Evolutionary conservation across 2,888 invertebrate genomes (phyloP), one percentile per base, ranked within the genome.

Genomic region (Diarsia mendica): DNA sequence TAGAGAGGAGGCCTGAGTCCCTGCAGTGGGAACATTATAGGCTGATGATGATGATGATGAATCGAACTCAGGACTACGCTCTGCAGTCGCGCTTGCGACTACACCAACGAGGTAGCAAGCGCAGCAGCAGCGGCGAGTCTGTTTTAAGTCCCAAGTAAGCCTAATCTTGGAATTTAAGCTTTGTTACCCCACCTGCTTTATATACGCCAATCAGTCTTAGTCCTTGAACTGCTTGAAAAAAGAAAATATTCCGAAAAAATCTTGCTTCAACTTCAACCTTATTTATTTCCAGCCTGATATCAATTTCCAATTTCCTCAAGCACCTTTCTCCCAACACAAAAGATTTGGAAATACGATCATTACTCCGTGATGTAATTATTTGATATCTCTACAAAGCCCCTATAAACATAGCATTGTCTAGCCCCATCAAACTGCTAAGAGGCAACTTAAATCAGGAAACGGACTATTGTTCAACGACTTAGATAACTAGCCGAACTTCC

Each of bases 401-500:
- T 72, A 80, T 67, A 84, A 75, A 76, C 70, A 76, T 55, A 23
- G 67, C 66, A 79, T 79, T 84, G 79, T 86, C 70, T 79, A n/a
- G 63, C 53, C 53, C 73, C 63, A 75, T 77, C 76, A 80, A 73
- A 79, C 67, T 73, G 70, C 67, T 73, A 64, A 69, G 72, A 77
- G 23, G 60, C 33, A 85, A 77, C 82, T 83, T 83, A 75, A 84
- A 85, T 85, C 77, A 82, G 82, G 83, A 87, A 86, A 75, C 78
- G 74, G 82, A 70, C 86, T 79, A 89, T 90, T 90, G 89, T 90
- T 83, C 71, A 60, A 68, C 79, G 85, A 71, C 77, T 82, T 77
- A 72, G 76, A 70, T 79, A 86, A 86, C 88, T 85, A 84, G 83
- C 82, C 83, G 66, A 90, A 93, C 86, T 92, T 91, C 83, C 84